These are phyloP conservation scores for Epinephelus malabaricus DNA, from an alignment of 2,797 vertebrate species.

Conservation along the genomic window DNA sequence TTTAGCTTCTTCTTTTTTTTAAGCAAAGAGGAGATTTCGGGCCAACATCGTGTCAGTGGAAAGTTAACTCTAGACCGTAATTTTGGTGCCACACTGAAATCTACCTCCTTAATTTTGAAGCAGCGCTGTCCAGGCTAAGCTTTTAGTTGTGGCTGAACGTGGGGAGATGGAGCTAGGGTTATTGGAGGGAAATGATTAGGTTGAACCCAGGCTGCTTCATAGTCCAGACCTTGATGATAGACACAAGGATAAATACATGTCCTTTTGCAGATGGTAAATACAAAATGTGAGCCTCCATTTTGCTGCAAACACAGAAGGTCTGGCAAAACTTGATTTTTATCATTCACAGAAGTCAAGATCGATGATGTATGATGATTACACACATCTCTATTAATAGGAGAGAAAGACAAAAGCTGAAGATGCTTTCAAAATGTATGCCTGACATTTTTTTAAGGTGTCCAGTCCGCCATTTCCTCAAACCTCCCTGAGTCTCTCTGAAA, in stretches of 20 bases:
- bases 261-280: conserved; percentile 36
- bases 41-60: conserved; percentile 74
- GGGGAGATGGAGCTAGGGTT: conserved; percentile 52
- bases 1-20: conserved; percentile 19
- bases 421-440: neutral
- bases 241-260: conserved; percentile 56
- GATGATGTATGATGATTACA: neutral
- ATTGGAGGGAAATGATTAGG: conserved; percentile 73
- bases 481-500: neutral
- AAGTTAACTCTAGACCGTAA: conserved; percentile 78
- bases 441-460: neutral
- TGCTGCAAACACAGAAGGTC: conserved; percentile 20
- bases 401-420: neutral
- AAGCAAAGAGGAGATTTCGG: conserved; percentile 49
- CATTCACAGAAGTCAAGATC: neutral
- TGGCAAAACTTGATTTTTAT: neutral
- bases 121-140: conserved; percentile 63
- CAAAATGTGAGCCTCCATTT: conserved; percentile 56
- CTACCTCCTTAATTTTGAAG: conserved; percentile 73
- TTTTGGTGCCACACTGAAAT: conserved; percentile 77
- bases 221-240: conserved; percentile 70
- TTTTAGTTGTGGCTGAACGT: conserved; percentile 76
- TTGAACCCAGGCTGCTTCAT: conserved; percentile 52
- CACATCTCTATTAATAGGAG: neutral
- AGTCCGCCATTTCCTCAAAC: neutral